Conservation (phyloP, 2,888 invertebrate species). For the Leptinotarsa haldemani region DNA sequence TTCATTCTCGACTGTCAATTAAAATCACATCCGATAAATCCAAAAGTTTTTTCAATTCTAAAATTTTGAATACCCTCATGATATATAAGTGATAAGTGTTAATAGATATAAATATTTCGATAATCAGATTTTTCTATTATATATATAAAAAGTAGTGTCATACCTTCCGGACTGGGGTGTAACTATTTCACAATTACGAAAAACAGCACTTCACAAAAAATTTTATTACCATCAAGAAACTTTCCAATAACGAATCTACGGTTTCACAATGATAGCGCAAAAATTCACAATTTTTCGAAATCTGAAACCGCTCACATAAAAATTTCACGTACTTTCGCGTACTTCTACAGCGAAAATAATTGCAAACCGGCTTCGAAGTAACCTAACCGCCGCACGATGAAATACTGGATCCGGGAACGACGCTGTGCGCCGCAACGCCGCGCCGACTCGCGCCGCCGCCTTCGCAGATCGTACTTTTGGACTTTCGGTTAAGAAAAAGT, state of each 20-base stretch:
- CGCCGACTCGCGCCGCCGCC: conserved; percentile 68
- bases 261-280: not conserved
- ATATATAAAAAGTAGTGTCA: not conserved
- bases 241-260: not conserved
- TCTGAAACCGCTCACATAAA: not conserved
- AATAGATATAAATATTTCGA: not conserved
- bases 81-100: no score
- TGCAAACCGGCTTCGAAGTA: conserved; percentile 32
- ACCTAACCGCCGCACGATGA: conserved; percentile 57
- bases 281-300: not conserved
- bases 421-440: conserved; percentile 69
- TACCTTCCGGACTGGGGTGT: not conserved
- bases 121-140: not conserved
- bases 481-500: conserved; percentile 32
- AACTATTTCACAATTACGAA: not conserved
- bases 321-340: conserved; percentile 17
- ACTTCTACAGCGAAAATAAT: conserved; percentile 4
- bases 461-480: conserved; percentile 64
- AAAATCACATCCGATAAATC: no score
- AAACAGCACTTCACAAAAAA: not conserved
- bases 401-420: conserved; percentile 70
- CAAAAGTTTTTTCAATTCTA: no score
- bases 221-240: not conserved
- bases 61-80: no score
- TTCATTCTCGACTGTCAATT: no score